Evolutionary conservation across 2,797 vertebrate species (phyloP), one percentile per base, ranked within the genome.

Genomic region (Otolemur crassicaudatus): DNA sequence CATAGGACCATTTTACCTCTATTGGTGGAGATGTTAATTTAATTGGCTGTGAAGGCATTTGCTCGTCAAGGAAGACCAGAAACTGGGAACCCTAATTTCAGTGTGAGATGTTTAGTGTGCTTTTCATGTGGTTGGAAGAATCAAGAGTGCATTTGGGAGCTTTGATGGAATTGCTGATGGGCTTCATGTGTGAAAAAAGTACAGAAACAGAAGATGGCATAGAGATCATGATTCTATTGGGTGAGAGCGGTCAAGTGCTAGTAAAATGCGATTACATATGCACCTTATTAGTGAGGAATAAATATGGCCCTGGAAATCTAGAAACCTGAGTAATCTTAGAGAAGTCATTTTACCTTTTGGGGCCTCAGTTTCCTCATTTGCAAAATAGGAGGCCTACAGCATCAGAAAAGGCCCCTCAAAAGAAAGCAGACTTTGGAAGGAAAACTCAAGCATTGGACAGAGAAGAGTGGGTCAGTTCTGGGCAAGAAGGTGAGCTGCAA

Each of bases 301-400:
- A 88, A 31, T 67, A 37, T 80, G 76, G 23, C 29, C 83, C 40
- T 81, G 65, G 67, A 92, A 34, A 63, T 81, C 49, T 63, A 58
- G 87, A 92, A 61, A 89, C 22, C 27, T 27, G 6, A 90, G n/a
- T 93, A 63, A 23, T 93, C 58, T 90, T 69, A 31, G n/a, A 91
- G 34, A 81, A 80, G 49, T 67, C 40, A 13, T 75, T 94, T 94
- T 75, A 58, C 56, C 43, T 87, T 69, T 79, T 22, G 60, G 43
- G 43, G 8, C 70, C 56, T 96, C 73, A 9, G 3, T 94, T 90
- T 91, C 34, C 84, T 77, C 58, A 37, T 95, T 86, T 96, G 81
- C 91, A 34, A 93, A 94, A 65, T 87, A 63, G 19, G 34, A 80
- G 43, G 29, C 61, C 60, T 72, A 11, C 19, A 58, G 17, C 80